These are phyloP conservation scores for Fulmarus glacialis DNA, from an alignment of 2,113 vertebrate genomes.

Conservation along the genomic window DNA sequence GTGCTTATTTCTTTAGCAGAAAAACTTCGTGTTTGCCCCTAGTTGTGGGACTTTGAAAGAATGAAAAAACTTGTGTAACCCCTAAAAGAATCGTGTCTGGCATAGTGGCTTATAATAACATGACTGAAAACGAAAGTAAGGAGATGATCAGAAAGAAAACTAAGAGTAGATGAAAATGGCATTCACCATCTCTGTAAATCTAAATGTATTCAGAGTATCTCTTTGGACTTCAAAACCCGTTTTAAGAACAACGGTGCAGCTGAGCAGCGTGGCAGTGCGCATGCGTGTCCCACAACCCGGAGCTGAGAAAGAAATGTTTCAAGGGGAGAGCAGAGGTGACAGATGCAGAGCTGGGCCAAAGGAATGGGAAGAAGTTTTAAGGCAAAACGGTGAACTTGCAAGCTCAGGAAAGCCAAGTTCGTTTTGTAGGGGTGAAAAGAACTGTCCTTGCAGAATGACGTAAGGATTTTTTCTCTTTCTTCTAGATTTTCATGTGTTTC, in stretches of 20 bases:
- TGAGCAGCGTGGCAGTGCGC: fast-evolving
- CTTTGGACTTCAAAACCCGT: not conserved
- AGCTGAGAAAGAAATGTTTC: not conserved
- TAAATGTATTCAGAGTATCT: not conserved
- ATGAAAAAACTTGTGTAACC: not conserved
- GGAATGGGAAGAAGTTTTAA: not conserved
- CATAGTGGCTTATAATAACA: not conserved
- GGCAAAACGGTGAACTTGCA: not conserved
- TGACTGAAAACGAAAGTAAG: not conserved
- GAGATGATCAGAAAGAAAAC: not conserved
- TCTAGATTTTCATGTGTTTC: not conserved
- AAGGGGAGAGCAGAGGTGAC: not conserved
- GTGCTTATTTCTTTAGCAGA: not conserved
- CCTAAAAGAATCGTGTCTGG: not conserved
- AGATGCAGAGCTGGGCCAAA: not conserved
- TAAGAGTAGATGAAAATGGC: not conserved
- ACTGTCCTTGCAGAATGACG: not conserved
- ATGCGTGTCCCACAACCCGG: fast-evolving
- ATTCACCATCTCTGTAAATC: not conserved
- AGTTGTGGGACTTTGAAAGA: not conserved
- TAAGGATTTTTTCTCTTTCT: not conserved
- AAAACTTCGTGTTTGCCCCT: not conserved
- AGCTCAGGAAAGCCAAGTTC: not conserved
- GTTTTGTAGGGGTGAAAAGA: not conserved
- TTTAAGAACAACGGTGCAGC: not conserved